A percentile compares a stretch with the other conserved stretches of the same genome.
Conservation (phyloP, 2,888 invertebrate genomes). For the Ormyrus nitidulus region DNA sequence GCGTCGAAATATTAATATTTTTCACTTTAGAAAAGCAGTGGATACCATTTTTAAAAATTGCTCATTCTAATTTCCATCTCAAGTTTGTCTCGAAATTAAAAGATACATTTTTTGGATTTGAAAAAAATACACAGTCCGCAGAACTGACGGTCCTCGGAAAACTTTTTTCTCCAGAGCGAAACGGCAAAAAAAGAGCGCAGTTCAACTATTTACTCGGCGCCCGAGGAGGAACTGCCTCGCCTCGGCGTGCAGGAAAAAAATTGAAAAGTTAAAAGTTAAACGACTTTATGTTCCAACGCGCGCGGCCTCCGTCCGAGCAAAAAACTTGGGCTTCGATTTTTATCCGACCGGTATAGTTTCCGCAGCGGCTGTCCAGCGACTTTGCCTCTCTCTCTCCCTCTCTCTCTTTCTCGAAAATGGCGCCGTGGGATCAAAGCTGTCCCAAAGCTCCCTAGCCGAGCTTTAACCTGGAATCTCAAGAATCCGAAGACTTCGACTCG, state of each 20-base stretch:
- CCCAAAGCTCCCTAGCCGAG: neutral
- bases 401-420: constrained; percentile 14
- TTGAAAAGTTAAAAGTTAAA: constrained; percentile 39
- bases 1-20: too few relatives aligned
- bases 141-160: neutral
- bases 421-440: constrained; percentile 29
- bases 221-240: too few relatives aligned
- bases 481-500: neutral
- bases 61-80: too few relatives aligned
- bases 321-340: constrained; percentile 32
- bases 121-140: neutral
- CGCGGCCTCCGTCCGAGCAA: neutral
- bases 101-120: too few relatives aligned
- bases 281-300: constrained; percentile 27
- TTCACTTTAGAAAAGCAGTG: too few relatives aligned
- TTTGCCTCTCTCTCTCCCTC: neutral
- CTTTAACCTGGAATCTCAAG: constrained; percentile 19
- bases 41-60: too few relatives aligned
- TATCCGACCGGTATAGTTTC: neutral
- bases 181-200: neutral
- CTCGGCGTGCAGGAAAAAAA: neutral
- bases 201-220: too few relatives aligned
- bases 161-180: neutral
- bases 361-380: neutral
- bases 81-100: too few relatives aligned